phyloP scores from a whole-genome alignment of 2,113 vertebrate genomes.

The Hyaena hyaena region DNA sequence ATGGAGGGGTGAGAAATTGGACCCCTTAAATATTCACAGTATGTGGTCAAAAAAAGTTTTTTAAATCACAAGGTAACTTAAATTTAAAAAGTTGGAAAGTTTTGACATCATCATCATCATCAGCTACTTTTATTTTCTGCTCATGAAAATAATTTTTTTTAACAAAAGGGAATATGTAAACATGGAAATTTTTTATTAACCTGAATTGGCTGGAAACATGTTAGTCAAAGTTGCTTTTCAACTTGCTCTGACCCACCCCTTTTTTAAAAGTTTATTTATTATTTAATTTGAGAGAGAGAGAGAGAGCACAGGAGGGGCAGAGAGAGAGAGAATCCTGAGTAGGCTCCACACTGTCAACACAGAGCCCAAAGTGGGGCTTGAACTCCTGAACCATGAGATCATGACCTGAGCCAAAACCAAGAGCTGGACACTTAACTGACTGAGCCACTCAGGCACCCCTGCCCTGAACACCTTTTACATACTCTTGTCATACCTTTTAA shows the following conservation, averaged over 20 bases:
- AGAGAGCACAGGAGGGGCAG: no score
- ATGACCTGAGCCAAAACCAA: no score
- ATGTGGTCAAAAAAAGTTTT: neutral
- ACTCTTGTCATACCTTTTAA: neutral
- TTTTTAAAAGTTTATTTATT: no score
- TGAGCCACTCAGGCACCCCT: no score
- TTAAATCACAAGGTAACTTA: neutral
- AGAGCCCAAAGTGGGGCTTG: no score
- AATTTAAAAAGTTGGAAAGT: neutral
- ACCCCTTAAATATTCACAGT: neutral
- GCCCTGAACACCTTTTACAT: neutral
- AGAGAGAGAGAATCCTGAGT: no score
- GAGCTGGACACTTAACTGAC: no score
- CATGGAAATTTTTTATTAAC: neutral
- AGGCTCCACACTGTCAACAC: no score
- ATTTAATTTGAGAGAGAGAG: no score
- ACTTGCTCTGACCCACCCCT: neutral
- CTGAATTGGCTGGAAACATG: neutral
- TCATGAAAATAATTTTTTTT: slow-evolving; percentile 33
- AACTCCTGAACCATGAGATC: no score
- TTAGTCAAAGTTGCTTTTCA: neutral
- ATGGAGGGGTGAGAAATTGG: neutral
- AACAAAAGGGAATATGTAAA: neutral
- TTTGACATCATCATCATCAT: neutral
- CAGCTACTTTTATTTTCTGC: neutral